Conservation (phyloP, 1,140 invertebrate genomes). For the Plutomurus gul region DNA sequence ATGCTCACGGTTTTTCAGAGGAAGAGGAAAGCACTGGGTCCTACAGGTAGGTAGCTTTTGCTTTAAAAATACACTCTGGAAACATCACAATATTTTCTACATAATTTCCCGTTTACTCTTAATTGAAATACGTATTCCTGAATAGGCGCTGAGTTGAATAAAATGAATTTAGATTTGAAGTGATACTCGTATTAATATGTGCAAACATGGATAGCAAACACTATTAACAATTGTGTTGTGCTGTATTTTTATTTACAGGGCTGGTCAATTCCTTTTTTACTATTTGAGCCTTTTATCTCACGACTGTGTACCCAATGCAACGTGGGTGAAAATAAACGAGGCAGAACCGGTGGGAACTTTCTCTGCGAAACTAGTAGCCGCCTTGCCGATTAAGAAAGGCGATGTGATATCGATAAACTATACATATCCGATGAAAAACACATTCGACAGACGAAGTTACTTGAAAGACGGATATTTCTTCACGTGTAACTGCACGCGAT, state of each 20-base stretch:
- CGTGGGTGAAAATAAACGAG: not conserved
- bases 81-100: no score
- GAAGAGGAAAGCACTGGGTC: not conserved
- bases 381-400: constrained; percentile 64
- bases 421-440: constrained; percentile 74
- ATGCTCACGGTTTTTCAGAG: constrained; percentile 60
- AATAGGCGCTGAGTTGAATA: no score
- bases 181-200: no score
- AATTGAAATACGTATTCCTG: no score
- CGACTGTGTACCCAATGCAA: constrained; percentile 68
- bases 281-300: constrained; percentile 64
- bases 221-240: not conserved
- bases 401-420: constrained; percentile 73
- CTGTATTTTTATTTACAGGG: not conserved
- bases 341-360: not conserved
- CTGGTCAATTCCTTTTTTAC: not conserved
- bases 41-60: not conserved
- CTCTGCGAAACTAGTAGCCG: constrained; percentile 57
- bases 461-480: constrained; percentile 75
- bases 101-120: no score
- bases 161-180: no score
- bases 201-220: no score
- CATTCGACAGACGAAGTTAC: constrained; percentile 69
- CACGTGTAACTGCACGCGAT: constrained; percentile 67
- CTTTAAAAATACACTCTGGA: not conserved